Evolutionary conservation across 2,113 vertebrate genomes (phyloP), one percentile per base, ranked within the genome.

Genomic region (Acrocephalus kingi): DNA sequence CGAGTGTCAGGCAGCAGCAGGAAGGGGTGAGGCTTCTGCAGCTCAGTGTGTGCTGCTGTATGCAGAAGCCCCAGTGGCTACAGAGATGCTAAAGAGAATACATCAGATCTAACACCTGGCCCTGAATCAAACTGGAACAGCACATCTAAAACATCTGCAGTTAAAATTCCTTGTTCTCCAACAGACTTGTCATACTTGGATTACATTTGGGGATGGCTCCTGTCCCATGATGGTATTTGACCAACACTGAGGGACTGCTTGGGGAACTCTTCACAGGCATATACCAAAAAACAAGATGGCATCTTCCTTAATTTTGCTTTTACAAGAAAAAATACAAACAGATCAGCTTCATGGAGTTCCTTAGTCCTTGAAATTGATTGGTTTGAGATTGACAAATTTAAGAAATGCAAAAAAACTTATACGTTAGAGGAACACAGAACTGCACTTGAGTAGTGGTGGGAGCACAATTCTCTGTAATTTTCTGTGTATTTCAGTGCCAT

Each of bases 31-130:
- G 62, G n/a, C 28, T 78, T 45, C 61, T 56, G 61, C 30, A 62
- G 10, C 28, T 71, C 45, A 22, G 11, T 0, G 0, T 33, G 28
- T 59, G 39, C 48, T 41, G 8, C 61, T 46, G 9, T 18, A 20
- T 0, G 1, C 45, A 83, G 54, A 25, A 84, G 45, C 21, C 9
- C 19, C 33, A 14, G 24, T 16, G 41, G 27, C 54, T 73, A 13
- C n/a, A 64, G 16, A 16, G 54, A 33, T 71, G 25, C 18, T 78
- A 49, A 91, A 37, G 15, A 39, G 59, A 87, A 43, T 48, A 18
- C 41, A 43, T 55, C 69, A 56, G 33, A 48, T 24, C 23, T 52
- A 33, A 15, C 25, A 63, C 35, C 49, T 83, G 35, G 8, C 37
- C 45, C 45, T 59, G 72, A 61, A 33, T 59, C 45, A 13, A 17